phyloP scores from a whole-genome alignment of 1,140 invertebrate species.

The Laupala kohalensis region DNA sequence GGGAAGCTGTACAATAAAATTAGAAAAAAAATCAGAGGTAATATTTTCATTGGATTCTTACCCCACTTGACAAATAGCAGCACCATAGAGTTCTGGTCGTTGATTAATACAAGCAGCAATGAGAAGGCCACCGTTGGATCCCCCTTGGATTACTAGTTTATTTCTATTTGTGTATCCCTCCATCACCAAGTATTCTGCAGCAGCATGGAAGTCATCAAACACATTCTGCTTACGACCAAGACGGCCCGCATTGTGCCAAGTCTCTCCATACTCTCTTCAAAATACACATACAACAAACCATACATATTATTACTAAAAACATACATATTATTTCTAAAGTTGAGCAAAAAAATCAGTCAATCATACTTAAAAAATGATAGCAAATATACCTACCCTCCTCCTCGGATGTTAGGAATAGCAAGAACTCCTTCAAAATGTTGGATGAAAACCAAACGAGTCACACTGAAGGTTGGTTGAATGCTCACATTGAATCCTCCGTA shows the following conservation, averaged over 20 bases:
- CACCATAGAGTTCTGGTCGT: slow-evolving; percentile 86
- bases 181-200: slow-evolving; percentile 78
- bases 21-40: not conserved
- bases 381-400: slow-evolving; percentile 63
- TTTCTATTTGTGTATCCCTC: slow-evolving; percentile 65
- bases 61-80: slow-evolving; percentile 84
- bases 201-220: slow-evolving; percentile 91
- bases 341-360: slow-evolving; percentile 7
- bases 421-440: slow-evolving; percentile 79
- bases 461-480: slow-evolving; percentile 72
- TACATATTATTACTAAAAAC: not conserved
- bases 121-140: slow-evolving; percentile 90
- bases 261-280: slow-evolving; percentile 85
- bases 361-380: not conserved
- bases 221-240: slow-evolving; percentile 92
- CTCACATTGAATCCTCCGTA: slow-evolving; percentile 97
- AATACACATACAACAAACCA: not conserved
- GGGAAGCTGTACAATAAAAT: not conserved
- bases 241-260: slow-evolving; percentile 89
- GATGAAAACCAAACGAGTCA: slow-evolving; percentile 75
- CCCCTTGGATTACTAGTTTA: slow-evolving; percentile 81
- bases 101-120: slow-evolving; percentile 90
- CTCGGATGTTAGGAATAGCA: slow-evolving; percentile 87
- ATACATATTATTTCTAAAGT: not conserved
- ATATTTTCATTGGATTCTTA: slow-evolving; percentile 30